Percentiles rank a stretch among this genome's conserved stretches.
phyloP scores from a whole-genome alignment of 2,113 vertebrate species.

The Phocoena sinus region DNA sequence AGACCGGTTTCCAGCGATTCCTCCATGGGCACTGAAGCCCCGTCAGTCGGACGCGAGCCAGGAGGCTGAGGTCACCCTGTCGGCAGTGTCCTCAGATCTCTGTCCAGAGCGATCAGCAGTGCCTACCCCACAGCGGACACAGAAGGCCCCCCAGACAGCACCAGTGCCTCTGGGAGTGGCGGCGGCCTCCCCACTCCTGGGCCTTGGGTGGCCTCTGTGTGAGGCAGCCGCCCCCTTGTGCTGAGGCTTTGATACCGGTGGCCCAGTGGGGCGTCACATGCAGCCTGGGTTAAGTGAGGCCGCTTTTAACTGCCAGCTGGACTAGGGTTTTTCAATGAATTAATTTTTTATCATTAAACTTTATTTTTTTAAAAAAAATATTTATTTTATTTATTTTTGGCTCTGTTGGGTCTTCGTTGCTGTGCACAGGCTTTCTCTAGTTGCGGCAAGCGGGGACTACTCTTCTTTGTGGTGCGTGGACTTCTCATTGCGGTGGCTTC shows the following conservation, averaged over 20 bases:
- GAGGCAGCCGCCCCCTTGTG: background rate
- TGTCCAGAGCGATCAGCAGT: background rate
- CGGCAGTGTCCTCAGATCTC: background rate
- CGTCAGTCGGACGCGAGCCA: background rate
- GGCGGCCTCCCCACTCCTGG: fast-evolving
- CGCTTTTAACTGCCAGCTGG: background rate
- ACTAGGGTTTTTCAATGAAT: background rate
- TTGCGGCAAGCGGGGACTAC: no score
- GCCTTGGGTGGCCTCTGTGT: background rate
- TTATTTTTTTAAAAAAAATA: background rate
- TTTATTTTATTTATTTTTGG: no score
- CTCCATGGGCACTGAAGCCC: fast-evolving
- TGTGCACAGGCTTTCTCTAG: no score
- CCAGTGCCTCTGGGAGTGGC: fast-evolving
- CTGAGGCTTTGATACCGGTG: background rate
- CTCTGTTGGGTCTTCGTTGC: no score
- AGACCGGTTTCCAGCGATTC: background rate
- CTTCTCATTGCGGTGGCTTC: no score
- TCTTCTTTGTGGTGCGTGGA: fast-evolving
- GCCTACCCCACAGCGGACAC: fast-evolving
- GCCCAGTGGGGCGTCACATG: background rate
- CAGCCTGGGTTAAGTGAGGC: background rate
- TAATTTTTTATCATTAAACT: background rate
- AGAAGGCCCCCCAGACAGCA: background rate
- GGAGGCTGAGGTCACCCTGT: background rate